Percentiles rank a stretch among this genome's conserved stretches.
Conservation (phyloP, 2,113 vertebrate genomes). For the Equus quagga region DNA sequence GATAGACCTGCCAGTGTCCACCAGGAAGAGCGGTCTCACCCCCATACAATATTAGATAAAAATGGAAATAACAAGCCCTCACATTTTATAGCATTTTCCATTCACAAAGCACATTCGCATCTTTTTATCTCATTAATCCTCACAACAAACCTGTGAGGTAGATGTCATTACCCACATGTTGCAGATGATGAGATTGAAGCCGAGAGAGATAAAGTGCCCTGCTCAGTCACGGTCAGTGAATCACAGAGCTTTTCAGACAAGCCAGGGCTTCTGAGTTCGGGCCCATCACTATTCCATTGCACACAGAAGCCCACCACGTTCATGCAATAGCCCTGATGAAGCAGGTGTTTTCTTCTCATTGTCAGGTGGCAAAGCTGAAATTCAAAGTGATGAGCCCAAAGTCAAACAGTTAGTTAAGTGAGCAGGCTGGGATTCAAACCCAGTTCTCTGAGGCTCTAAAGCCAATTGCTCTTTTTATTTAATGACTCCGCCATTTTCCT, state of each 20-base stretch:
- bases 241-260: too few relatives aligned
- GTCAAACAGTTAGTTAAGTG: rapidly evolving
- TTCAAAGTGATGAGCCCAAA: rapidly evolving
- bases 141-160: background rate
- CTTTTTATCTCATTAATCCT: background rate
- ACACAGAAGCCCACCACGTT: rapidly evolving
- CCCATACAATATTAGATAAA: background rate
- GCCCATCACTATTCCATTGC: rapidly evolving
- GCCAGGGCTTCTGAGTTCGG: background rate
- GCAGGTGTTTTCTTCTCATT: too few relatives aligned
- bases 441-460: background rate
- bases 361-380: background rate
- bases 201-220: background rate
- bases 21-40: background rate
- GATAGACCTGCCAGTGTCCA: rapidly evolving
- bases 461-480: background rate
- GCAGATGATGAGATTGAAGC: background rate
- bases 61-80: background rate
- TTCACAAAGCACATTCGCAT: background rate
- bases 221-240: rapidly evolving
- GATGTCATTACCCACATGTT: background rate
- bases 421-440: background rate
- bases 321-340: background rate
- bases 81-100: background rate
- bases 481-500: background rate